phyloP scores from a whole-genome alignment of 2,888 invertebrate species.

The Scotopteryx bipunctaria region DNA sequence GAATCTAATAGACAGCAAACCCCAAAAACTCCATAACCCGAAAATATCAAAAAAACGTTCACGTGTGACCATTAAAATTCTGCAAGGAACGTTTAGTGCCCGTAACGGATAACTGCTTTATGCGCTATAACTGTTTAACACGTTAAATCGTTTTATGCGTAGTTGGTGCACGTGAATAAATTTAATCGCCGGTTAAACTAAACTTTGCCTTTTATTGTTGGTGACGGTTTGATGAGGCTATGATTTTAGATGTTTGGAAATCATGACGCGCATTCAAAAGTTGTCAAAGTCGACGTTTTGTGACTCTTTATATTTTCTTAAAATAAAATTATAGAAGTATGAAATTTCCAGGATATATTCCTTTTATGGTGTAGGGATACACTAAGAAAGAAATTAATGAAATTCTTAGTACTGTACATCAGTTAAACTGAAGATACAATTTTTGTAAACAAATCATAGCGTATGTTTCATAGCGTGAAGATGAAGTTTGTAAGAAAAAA shows the following conservation, averaged over 20 bases:
- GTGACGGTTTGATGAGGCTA: constrained; percentile 14
- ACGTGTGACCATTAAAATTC: constrained; percentile 60
- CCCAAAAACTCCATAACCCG: constrained; percentile 19
- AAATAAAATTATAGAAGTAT: too few species aligned
- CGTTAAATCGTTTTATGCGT: constrained; percentile 54
- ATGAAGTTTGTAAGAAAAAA: too few species aligned
- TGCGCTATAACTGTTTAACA: constrained; percentile 65
- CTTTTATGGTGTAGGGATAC: too few species aligned
- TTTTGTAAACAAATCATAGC: too few species aligned
- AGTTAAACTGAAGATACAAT: too few species aligned
- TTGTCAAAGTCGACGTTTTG: too few species aligned
- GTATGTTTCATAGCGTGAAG: too few species aligned
- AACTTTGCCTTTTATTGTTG: constrained; percentile 36
- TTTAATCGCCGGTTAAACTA: constrained; percentile 53
- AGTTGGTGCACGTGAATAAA: constrained; percentile 62
- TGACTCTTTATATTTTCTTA: too few species aligned
- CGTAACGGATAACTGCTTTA: constrained; percentile 64
- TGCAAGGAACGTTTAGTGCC: constrained; percentile 60
- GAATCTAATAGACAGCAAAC: neutral
- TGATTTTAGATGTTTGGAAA: constrained; percentile 7
- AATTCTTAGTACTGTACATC: too few species aligned
- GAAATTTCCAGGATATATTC: too few species aligned
- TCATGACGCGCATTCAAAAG: neutral
- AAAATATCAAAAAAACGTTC: constrained; percentile 50
- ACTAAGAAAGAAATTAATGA: too few species aligned